Evolutionary conservation across 2,888 invertebrate genomes (phyloP).

Genomic region (Conus canariensis): DNA sequence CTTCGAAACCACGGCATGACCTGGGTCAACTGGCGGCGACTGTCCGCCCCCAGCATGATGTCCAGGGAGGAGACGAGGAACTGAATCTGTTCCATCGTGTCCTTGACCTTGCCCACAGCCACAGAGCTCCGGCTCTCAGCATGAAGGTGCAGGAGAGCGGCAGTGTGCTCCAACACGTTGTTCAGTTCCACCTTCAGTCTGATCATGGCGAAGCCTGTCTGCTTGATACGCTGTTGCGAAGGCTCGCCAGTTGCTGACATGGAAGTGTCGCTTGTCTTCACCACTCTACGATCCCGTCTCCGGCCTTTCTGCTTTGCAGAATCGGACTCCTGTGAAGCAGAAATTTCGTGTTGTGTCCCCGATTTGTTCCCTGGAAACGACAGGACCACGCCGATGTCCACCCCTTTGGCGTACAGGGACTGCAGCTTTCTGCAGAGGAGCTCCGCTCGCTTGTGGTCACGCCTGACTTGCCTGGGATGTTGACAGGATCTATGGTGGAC

Average conservation of each 20-base stretch:
- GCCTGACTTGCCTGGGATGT: not conserved
- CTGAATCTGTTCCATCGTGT: not conserved
- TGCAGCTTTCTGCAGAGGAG: not conserved
- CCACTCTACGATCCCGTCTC: too few species aligned
- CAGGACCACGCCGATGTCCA: slow-evolving; percentile 9
- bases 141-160: not conserved
- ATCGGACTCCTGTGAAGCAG: not conserved
- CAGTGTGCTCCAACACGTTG: slow-evolving; percentile 37
- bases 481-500: not conserved
- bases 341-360: not conserved
- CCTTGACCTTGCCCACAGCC: not conserved
- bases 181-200: slow-evolving; percentile 40
- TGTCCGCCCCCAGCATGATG: not conserved
- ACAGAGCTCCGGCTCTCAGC: not conserved
- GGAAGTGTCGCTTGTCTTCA: too few species aligned
- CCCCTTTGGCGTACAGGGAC: slow-evolving; percentile 14
- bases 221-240: not conserved
- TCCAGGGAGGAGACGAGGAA: slow-evolving; percentile 1
- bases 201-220: not conserved
- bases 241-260: not conserved
- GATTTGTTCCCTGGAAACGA: too few species aligned
- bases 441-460: not conserved
- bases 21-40: not conserved
- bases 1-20: slow-evolving; percentile 12
- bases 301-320: not conserved